Percentiles rank a stretch among this genome's conserved stretches.
phyloP scores from a whole-genome alignment of 1,140 invertebrate genomes.

The Conus ventricosus region DNA sequence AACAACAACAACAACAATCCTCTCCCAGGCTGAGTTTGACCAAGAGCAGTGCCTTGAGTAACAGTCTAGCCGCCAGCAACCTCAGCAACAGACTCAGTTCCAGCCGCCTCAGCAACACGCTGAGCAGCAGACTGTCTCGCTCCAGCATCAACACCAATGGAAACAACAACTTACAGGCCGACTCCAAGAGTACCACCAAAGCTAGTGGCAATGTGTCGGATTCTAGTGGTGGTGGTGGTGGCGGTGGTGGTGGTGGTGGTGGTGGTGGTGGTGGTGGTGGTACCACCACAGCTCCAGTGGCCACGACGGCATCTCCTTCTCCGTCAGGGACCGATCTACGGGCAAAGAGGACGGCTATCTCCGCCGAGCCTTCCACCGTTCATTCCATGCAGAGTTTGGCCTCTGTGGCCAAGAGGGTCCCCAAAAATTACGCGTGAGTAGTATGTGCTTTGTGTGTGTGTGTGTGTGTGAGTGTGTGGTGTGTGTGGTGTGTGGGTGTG shows the following conservation, averaged over 20 bases:
- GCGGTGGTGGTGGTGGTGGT: neutral
- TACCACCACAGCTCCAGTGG: conserved; percentile 72
- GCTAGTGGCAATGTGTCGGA: neutral
- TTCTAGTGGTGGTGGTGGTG: neutral
- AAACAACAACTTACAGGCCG: neutral
- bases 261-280: neutral
- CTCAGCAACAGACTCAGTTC: too few species aligned
- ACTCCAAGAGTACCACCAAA: neutral
- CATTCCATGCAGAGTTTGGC: conserved; percentile 44
- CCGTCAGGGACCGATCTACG: conserved; percentile 62
- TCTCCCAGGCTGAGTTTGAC: too few species aligned
- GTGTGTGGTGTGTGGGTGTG: too few species aligned
- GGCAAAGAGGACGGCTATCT: conserved; percentile 89
- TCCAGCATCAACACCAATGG: neutral
- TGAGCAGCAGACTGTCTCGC: too few species aligned
- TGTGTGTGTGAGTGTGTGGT: too few species aligned
- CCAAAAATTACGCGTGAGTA: conserved; percentile 65
- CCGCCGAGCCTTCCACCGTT: conserved; percentile 83
- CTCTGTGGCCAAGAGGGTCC: conserved; percentile 35
- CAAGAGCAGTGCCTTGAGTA: neutral
- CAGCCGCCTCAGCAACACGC: neutral
- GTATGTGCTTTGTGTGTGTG: neutral
- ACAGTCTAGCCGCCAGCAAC: neutral
- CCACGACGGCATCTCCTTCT: too few species aligned
- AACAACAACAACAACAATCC: too few species aligned